Evolutionary conservation across 2,888 invertebrate species (phyloP).

Genomic region (Coleophora deauratella): DNA sequence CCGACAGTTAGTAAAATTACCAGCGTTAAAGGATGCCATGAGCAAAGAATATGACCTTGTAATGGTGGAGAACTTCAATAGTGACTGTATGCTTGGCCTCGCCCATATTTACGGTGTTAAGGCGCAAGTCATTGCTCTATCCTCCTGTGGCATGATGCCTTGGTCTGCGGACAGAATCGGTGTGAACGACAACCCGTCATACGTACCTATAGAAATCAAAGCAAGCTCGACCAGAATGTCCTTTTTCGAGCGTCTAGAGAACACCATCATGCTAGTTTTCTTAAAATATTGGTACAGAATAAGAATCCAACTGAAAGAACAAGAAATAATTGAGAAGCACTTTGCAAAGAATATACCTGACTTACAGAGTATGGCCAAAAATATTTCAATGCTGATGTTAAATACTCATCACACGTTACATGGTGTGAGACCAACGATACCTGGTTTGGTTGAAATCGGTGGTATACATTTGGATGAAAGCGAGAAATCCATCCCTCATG

Average conservation of each 20-base stretch:
- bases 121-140: constrained; percentile 71
- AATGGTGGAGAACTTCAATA: constrained; percentile 76
- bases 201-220: constrained; percentile 69
- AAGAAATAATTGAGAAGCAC: constrained; percentile 48
- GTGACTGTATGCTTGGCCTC: constrained; percentile 77
- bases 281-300: constrained; percentile 47
- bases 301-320: constrained; percentile 43
- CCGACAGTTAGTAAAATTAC: constrained; percentile 46
- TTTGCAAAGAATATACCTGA: constrained; percentile 65
- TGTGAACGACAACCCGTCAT: constrained; percentile 63
- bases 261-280: constrained; percentile 36
- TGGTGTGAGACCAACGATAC: constrained; percentile 70
- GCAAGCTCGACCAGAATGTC: constrained; percentile 60
- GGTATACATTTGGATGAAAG: constrained; percentile 71
- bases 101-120: constrained; percentile 65
- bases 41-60: constrained; percentile 75
- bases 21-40: constrained; percentile 44
- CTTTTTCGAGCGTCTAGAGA: constrained; percentile 63
- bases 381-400: constrained; percentile 68
- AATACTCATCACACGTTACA: constrained; percentile 77
- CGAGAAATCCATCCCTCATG: constrained; percentile 55
- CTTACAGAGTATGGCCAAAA: constrained; percentile 63
- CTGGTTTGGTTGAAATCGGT: constrained; percentile 76
- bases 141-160: constrained; percentile 74
- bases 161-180: constrained; percentile 65